phyloP scores from a whole-genome alignment of 2,888 invertebrate species.

The Drosophila mettleri region DNA sequence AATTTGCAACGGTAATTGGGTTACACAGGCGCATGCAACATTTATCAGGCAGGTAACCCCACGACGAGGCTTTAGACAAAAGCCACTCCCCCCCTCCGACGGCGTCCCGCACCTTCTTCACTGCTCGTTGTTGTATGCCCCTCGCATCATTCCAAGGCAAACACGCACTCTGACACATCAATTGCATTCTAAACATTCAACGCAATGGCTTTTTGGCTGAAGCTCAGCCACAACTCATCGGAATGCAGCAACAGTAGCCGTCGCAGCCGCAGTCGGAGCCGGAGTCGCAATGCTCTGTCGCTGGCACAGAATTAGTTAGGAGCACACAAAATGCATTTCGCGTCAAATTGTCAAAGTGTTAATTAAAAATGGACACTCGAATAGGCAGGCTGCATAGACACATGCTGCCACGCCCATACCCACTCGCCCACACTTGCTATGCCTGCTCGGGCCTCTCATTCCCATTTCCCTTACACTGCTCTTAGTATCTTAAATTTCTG shows the following conservation, averaged over 20 bases:
- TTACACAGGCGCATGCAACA: slow-evolving; percentile 77
- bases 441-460: neutral
- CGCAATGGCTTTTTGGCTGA: slow-evolving; percentile 49
- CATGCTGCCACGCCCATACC: neutral
- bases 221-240: slow-evolving; percentile 39
- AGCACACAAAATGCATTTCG: slow-evolving; percentile 71
- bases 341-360: slow-evolving; percentile 80
- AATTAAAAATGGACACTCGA: slow-evolving; percentile 82
- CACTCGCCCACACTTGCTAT: neutral
- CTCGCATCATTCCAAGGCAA: neutral
- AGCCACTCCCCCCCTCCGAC: neutral
- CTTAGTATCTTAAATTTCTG: neutral
- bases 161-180: slow-evolving; percentile 56
- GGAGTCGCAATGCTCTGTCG: slow-evolving; percentile 13
- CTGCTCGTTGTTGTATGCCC: neutral
- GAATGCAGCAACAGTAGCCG: slow-evolving; percentile 29
- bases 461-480: too few relatives aligned
- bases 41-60: slow-evolving; percentile 57
- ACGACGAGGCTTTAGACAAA: slow-evolving; percentile 33
- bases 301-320: slow-evolving; percentile 32
- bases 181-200: slow-evolving; percentile 78
- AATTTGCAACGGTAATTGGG: slow-evolving; percentile 79
- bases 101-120: neutral
- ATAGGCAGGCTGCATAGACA: slow-evolving; percentile 53
- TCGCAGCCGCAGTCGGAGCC: neutral